Evolutionary conservation across 2,888 invertebrate species (phyloP).

Genomic region (Caenorhabditis afra): DNA sequence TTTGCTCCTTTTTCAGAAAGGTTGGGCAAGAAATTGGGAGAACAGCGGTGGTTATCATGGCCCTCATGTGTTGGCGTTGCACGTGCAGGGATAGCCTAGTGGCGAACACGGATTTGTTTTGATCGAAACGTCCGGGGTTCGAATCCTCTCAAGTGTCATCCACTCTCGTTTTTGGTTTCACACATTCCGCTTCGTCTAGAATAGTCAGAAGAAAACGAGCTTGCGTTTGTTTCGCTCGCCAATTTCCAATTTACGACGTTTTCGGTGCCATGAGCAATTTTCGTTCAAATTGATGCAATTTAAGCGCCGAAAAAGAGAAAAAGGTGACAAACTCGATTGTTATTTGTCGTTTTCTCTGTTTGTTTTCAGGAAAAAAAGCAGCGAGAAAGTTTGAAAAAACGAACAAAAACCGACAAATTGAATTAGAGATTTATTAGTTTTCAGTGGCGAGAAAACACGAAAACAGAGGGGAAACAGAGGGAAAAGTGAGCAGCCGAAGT

Average conservation of each 20-base stretch:
- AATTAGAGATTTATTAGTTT: constrained; percentile 3
- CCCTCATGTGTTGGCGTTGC: no score
- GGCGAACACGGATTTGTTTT: no score
- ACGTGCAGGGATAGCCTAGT: no score
- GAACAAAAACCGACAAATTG: constrained; percentile 8
- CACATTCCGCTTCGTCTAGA: no score
- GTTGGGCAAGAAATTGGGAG: no score
- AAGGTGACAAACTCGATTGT: constrained; percentile 19
- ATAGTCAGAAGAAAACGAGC: no score
- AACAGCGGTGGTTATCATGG: no score
- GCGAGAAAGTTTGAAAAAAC: not conserved
- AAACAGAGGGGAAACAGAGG: not conserved
- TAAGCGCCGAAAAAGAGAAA: constrained; percentile 6
- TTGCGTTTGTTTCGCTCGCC: not conserved
- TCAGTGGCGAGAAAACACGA: not conserved
- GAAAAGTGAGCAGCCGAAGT: not conserved
- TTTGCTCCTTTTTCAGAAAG: no score
- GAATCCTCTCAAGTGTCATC: no score
- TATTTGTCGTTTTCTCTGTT: not conserved
- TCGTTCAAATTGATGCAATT: constrained; percentile 16
- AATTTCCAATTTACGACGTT: constrained; percentile 23
- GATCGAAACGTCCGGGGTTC: no score
- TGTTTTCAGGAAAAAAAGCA: constrained; percentile 1
- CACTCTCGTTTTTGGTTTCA: no score
- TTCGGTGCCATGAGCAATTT: constrained; percentile 10